Conservation (phyloP, 2,888 invertebrate species). For the Platycnemis pennipes region DNA sequence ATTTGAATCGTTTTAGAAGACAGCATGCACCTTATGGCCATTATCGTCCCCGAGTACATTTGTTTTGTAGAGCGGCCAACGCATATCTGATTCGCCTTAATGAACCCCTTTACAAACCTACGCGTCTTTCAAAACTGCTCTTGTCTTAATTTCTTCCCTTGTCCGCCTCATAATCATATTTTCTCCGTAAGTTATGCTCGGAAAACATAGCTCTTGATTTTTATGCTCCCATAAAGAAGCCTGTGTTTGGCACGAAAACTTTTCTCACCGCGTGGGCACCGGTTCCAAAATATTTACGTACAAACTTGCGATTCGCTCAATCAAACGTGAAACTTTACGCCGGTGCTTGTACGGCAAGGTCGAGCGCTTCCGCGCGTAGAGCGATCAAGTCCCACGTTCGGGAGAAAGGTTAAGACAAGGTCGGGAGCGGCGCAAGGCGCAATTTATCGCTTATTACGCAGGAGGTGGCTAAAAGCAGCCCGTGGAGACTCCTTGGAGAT, state of each 20-base stretch:
- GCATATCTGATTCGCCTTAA: no score
- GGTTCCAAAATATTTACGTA: not conserved
- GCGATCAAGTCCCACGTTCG: constrained; percentile 50
- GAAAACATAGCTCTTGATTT: not conserved
- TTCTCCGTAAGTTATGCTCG: not conserved
- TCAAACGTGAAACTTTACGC: not conserved
- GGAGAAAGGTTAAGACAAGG: constrained; percentile 19
- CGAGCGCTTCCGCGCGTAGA: not conserved
- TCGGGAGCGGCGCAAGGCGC: not conserved
- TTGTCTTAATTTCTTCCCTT: no score
- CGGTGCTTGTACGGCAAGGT: not conserved
- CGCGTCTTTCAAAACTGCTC: no score
- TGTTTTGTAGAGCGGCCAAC: no score
- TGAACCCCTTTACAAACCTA: no score
- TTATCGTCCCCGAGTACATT: no score
- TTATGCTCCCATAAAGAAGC: not conserved
- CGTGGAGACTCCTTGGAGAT: not conserved
- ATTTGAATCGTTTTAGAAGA: no score
- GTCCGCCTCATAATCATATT: no score
- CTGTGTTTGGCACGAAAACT: not conserved
- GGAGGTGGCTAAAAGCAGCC: not conserved
- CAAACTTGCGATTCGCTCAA: not conserved
- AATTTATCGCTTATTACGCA: not conserved
- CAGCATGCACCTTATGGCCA: no score
- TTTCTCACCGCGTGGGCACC: not conserved